Percentiles rank a stretch among this genome's conserved stretches.
phyloP scores from a whole-genome alignment of 2,797 vertebrate genomes.

The Nasua narica region DNA sequence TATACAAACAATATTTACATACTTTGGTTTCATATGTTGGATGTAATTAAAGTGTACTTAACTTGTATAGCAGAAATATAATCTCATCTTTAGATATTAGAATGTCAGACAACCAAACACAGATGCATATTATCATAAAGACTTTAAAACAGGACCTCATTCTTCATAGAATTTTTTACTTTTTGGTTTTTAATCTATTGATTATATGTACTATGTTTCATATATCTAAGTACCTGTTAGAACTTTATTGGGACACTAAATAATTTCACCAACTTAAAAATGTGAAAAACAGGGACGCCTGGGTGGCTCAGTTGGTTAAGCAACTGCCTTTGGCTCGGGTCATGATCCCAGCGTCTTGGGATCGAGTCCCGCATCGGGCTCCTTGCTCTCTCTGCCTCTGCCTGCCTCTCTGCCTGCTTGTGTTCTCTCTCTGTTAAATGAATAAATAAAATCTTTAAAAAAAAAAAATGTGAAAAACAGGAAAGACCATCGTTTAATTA shows the following conservation, averaged over 20 bases:
- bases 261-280: neutral
- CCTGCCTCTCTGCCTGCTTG: too few relatives aligned
- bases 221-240: neutral
- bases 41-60: neutral
- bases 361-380: too few relatives aligned
- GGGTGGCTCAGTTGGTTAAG: too few relatives aligned
- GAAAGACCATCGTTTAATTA: neutral
- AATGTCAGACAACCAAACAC: neutral
- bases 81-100: neutral
- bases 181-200: neutral
- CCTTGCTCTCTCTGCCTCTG: too few relatives aligned
- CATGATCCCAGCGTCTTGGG: too few relatives aligned
- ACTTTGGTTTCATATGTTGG: neutral
- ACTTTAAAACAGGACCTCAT: neutral
- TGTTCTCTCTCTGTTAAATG: too few relatives aligned
- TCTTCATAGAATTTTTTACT: neutral
- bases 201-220: neutral
- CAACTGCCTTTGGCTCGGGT: too few relatives aligned
- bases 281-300: neutral
- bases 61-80: neutral
- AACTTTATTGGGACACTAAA: neutral
- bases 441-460: too few relatives aligned
- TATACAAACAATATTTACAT: neutral
- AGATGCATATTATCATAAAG: neutral
- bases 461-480: too few relatives aligned